These are phyloP conservation scores for Lutjanus argentimaculatus DNA, from an alignment of 2,797 vertebrate species.

Conservation along the genomic window DNA sequence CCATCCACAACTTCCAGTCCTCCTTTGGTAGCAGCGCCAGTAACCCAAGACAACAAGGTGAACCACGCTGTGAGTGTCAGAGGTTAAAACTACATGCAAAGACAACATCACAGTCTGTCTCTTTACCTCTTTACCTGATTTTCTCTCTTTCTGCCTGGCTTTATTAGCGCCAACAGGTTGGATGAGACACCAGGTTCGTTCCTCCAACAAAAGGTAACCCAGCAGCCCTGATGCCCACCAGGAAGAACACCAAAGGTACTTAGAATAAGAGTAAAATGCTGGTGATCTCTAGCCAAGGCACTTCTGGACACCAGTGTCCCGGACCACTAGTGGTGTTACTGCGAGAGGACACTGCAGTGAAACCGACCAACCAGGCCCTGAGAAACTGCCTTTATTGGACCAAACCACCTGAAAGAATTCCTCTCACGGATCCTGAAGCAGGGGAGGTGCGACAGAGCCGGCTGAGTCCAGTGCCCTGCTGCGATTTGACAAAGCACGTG, in stretches of 20 bases:
- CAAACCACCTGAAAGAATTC: constrained; percentile 5
- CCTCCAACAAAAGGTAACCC: constrained; percentile 87
- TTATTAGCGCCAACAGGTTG: constrained; percentile 86
- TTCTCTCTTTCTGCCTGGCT: constrained; percentile 7
- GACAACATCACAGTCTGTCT: neutral
- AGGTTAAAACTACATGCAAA: neutral
- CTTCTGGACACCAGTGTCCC: constrained; percentile 44
- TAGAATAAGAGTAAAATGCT: constrained; percentile 21
- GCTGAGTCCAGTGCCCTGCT: constrained; percentile 27
- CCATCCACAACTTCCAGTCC: constrained; percentile 99
- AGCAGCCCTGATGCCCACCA: neutral
- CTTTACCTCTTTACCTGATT: neutral
- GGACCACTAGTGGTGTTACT: constrained; percentile 20
- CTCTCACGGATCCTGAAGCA: constrained; percentile 28
- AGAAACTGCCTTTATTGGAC: constrained; percentile 18
- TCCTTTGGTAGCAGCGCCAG: constrained; percentile 99
- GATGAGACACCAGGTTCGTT: constrained; percentile 88
- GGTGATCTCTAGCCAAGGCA: constrained; percentile 24
- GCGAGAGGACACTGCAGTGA: constrained; percentile 43
- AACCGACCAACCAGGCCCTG: constrained; percentile 4
- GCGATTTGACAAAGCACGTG: constrained; percentile 18
- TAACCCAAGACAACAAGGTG: constrained; percentile 90
- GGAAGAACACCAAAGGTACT: constrained; percentile 50
- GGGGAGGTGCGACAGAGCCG: neutral
- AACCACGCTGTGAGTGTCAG: constrained; percentile 88